Percentiles rank a stretch among this genome's conserved stretches.
phyloP scores from a whole-genome alignment of 2,888 invertebrate species.

The Calephelis perditalis region DNA sequence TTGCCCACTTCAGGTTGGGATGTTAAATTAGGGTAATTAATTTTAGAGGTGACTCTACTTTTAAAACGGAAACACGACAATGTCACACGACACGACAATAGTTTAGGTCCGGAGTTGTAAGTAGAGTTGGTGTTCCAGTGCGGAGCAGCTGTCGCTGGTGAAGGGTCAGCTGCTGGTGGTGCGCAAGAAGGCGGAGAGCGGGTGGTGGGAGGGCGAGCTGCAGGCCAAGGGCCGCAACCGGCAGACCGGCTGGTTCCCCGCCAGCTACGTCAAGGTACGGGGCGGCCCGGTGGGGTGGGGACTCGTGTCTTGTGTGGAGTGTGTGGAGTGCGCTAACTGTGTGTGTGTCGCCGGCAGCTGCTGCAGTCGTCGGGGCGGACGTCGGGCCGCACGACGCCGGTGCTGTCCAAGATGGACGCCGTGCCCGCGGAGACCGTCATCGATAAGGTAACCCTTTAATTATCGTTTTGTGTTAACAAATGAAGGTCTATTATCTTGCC shows the following conservation, averaged over 20 bases:
- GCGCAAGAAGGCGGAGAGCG: conserved; percentile 96
- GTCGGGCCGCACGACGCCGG: conserved; percentile 86
- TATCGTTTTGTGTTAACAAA: too few species aligned
- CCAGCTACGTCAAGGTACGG: conserved; percentile 93
- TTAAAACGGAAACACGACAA: too few species aligned
- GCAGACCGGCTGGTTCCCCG: conserved; percentile 99
- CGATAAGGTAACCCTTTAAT: conserved; percentile 51
- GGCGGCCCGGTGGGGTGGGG: background rate
- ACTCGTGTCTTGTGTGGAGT: too few species aligned
- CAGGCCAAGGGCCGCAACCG: conserved; percentile 94
- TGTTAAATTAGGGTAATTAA: too few species aligned
- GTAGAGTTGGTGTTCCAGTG: conserved; percentile 61
- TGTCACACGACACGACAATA: too few species aligned
- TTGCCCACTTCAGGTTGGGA: too few species aligned
- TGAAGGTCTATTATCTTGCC: too few species aligned
- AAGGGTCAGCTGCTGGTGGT: conserved; percentile 96
- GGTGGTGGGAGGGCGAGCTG: conserved; percentile 99
- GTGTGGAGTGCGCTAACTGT: background rate
- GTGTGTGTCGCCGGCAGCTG: conserved; percentile 38
- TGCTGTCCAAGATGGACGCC: conserved; percentile 82
- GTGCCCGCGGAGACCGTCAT: conserved; percentile 65
- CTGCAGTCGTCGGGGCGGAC: conserved; percentile 82
- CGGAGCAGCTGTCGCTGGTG: conserved; percentile 93
- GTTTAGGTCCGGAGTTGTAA: too few species aligned
- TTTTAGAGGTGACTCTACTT: too few species aligned